These are phyloP conservation scores for Tetragonisca angustula DNA, from an alignment of 2,888 invertebrate species.

Conservation along the genomic window DNA sequence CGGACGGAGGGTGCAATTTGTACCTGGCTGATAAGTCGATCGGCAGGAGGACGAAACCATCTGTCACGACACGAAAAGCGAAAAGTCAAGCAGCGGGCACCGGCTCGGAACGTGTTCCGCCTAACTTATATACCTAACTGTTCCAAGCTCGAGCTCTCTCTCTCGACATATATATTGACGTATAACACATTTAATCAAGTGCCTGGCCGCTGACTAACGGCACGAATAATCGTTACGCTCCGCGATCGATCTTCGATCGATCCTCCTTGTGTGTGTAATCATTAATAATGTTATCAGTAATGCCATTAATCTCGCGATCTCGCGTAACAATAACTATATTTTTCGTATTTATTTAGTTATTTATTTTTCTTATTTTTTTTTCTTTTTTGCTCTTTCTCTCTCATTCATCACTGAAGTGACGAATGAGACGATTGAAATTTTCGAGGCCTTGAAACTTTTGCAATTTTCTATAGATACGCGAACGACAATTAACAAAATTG, in stretches of 20 bases:
- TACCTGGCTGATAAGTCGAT: neutral
- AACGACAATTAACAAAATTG: conserved; percentile 1
- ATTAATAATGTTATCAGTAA: conserved; percentile 63
- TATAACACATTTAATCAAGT: conserved; percentile 73
- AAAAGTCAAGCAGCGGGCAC: conserved; percentile 58
- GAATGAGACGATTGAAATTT: conserved; percentile 19
- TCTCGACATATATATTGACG: conserved; percentile 54
- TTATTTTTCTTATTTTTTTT: neutral
- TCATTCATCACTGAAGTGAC: neutral
- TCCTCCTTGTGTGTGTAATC: conserved; percentile 55
- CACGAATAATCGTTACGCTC: conserved; percentile 68
- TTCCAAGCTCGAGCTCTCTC: conserved; percentile 68
- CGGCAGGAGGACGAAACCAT: conserved; percentile 6
- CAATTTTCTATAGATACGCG: neutral
- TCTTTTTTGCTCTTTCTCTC: no score
- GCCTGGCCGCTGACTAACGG: conserved; percentile 74
- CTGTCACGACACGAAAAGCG: conserved; percentile 11
- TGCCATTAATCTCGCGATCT: conserved; percentile 61
- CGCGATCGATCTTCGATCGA: conserved; percentile 46
- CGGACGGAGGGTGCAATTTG: neutral
- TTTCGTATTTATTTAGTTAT: neutral
- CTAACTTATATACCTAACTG: conserved; percentile 75
- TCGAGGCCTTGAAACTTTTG: conserved; percentile 1
- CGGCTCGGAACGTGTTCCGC: conserved; percentile 67
- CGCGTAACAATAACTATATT: conserved; percentile 62